These are phyloP conservation scores for Paragorgia papillata DNA, from an alignment of 92 coral and sea anemone genomes.

Conservation along the genomic window DNA sequence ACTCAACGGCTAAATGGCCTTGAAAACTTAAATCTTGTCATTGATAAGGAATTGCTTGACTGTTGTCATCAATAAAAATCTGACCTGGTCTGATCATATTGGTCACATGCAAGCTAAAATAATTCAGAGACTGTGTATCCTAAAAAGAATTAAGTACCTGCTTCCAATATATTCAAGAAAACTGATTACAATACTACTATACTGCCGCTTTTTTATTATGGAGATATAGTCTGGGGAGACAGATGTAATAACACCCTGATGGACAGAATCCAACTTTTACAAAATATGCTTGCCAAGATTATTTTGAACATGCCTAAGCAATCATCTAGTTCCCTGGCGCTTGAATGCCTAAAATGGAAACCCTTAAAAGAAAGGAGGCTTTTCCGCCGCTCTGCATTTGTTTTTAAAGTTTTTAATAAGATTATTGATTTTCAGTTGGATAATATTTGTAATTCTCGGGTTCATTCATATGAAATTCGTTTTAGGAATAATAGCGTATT, in stretches of 20 bases:
- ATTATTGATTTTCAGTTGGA: not conserved
- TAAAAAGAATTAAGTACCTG: not conserved
- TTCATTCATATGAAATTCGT: not conserved
- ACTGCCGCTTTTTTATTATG: not conserved
- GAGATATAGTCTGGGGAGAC: slow-evolving; percentile 1
- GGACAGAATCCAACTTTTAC: not conserved
- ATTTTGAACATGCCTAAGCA: not conserved
- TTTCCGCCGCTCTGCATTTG: not conserved
- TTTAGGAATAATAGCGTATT: slow-evolving; percentile 4
- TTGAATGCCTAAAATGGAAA: not conserved
- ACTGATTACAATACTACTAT: not conserved
- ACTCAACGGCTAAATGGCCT: not conserved
- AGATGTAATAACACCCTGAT: not conserved
- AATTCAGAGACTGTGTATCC: not conserved
- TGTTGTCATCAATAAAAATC: slow-evolving; percentile 2
- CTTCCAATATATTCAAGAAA: not conserved
- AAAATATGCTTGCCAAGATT: not conserved
- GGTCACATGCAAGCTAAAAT: slow-evolving; percentile 4
- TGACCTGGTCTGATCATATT: slow-evolving; percentile 6
- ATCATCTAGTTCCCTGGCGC: not conserved
- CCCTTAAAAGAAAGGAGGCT: not conserved
- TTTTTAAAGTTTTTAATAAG: not conserved
- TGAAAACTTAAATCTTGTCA: not conserved
- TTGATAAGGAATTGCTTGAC: not conserved
- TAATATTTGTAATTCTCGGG: not conserved